Percentiles rank a stretch among this genome's conserved stretches.
phyloP scores from a whole-genome alignment of 2,113 vertebrate genomes.

The Odocoileus virginianus region DNA sequence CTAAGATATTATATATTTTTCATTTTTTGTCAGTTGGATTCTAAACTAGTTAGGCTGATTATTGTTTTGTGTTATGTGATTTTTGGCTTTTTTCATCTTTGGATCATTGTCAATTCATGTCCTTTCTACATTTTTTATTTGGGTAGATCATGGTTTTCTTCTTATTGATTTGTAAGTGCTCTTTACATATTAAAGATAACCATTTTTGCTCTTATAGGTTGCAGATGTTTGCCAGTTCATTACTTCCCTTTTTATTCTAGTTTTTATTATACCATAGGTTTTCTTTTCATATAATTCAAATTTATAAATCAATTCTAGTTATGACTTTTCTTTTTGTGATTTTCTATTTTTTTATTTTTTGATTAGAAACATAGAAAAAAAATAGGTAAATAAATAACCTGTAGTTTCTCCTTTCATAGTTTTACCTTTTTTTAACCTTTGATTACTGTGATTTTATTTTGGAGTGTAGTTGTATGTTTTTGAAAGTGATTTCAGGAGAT shows the following conservation, averaged over 20 bases:
- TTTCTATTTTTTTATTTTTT: conserved; percentile 20
- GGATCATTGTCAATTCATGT: not conserved
- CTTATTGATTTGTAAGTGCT: not conserved
- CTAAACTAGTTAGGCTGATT: not conserved
- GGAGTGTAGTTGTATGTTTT: not conserved
- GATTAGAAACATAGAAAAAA: not conserved
- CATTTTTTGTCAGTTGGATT: not conserved
- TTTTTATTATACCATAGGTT: not conserved
- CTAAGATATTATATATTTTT: not conserved
- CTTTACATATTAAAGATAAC: conserved; percentile 1
- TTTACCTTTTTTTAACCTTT: not conserved
- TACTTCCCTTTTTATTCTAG: not conserved
- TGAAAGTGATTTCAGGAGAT: conserved; percentile 3
- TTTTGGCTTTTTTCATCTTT: not conserved
- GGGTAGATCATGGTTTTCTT: not conserved
- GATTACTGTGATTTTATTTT: not conserved
- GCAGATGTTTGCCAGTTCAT: not conserved
- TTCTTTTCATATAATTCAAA: conserved; percentile 12
- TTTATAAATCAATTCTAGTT: not conserved
- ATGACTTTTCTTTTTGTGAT: not conserved
- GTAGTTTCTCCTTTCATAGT: not conserved
- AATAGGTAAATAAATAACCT: not conserved
- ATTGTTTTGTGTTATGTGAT: not conserved
- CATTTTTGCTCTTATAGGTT: not conserved
- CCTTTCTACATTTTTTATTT: conserved; percentile 8